Conservation (phyloP, 2,113 vertebrate genomes). For the Rynchops niger region DNA sequence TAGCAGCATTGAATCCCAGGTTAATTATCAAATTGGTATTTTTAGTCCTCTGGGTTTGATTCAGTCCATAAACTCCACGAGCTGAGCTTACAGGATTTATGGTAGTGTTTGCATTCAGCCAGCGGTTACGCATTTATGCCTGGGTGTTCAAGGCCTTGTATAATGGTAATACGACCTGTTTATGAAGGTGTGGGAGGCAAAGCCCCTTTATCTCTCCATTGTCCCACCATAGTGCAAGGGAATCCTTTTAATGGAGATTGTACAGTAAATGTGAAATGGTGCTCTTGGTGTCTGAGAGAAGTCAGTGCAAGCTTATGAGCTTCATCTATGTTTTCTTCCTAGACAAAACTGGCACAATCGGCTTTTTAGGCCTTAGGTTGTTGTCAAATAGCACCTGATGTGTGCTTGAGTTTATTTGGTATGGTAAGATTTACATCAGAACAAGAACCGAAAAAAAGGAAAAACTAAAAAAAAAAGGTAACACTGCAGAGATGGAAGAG, state of each 20-base stretch:
- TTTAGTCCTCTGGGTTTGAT: constrained; percentile 15
- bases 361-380: neutral
- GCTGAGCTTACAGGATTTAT: neutral
- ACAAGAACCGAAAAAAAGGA: neutral
- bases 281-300: neutral
- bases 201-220: neutral
- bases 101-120: neutral
- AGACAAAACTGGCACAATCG: neutral
- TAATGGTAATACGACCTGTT: neutral
- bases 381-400: neutral
- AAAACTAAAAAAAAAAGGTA: neutral
- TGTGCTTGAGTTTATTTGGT: neutral
- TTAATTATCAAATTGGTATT: constrained; percentile 29
- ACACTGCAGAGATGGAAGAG: neutral
- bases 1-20: neutral
- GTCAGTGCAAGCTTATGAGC: neutral
- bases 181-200: neutral
- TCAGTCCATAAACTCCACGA: neutral
- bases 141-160: neutral
- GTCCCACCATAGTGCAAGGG: neutral
- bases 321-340: neutral
- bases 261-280: neutral
- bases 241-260: neutral
- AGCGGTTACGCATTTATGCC: neutral
- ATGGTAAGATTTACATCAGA: neutral